phyloP scores from a whole-genome alignment of 2,797 vertebrate genomes.

The Geotrypetes seraphini region DNA sequence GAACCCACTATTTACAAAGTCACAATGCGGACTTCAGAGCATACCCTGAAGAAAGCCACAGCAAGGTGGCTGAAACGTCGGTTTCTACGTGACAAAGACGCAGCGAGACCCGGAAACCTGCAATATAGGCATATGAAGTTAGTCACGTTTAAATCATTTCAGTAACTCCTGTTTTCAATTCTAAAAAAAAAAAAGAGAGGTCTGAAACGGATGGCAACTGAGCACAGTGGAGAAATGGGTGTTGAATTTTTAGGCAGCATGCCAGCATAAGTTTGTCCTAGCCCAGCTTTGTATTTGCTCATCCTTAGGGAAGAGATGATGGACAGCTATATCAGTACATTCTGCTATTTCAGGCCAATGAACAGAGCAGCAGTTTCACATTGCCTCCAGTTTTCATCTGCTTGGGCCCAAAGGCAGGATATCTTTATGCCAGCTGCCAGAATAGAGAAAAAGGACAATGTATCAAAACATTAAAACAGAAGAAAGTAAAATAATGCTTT shows the following conservation, averaged over 20 bases:
- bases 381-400: background rate
- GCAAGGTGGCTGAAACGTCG: too few relatives aligned
- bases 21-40: too few relatives aligned
- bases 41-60: too few relatives aligned
- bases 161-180: background rate
- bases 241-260: slow-evolving; percentile 13
- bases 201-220: slow-evolving; percentile 5
- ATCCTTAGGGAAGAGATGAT: background rate
- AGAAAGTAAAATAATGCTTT: slow-evolving; percentile 11
- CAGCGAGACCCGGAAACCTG: too few relatives aligned
- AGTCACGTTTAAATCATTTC: too few relatives aligned
- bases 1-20: too few relatives aligned
- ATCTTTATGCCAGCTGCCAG: slow-evolving; percentile 7
- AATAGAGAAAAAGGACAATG: slow-evolving; percentile 2
- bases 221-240: slow-evolving; percentile 13
- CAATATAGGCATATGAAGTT: too few relatives aligned
- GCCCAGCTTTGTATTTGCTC: slow-evolving; percentile 1
- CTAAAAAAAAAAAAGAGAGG: background rate
- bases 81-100: too few relatives aligned
- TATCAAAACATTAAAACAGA: slow-evolving; percentile 11
- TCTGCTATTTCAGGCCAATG: background rate
- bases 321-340: background rate
- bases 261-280: background rate
- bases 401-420: background rate
- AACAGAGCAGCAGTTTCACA: background rate